Percentiles rank a stretch among this genome's conserved stretches.
Evolutionary conservation across 2,888 invertebrate species (phyloP).

Genomic region (Baronia brevicornis): DNA sequence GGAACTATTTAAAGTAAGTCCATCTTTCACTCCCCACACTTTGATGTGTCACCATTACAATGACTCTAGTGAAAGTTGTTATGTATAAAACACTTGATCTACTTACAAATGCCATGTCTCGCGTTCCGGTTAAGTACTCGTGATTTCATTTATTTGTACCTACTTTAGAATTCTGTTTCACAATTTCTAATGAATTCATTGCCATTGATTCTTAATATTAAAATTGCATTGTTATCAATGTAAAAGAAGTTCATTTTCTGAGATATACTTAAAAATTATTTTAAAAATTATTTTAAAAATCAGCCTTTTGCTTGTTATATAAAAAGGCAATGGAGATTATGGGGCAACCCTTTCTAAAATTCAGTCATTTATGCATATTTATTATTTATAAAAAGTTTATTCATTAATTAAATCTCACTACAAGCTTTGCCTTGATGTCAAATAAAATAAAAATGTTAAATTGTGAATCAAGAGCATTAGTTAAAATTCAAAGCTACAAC

Average conservation of each 20-base stretch:
- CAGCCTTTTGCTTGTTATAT: not conserved
- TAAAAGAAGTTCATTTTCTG: slow-evolving; percentile 17
- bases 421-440: not conserved
- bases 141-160: slow-evolving; percentile 74
- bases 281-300: not conserved
- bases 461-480: slow-evolving; percentile 5
- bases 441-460: slow-evolving; percentile 1
- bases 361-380: not conserved
- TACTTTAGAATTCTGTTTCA: slow-evolving; percentile 72
- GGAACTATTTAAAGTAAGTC: slow-evolving; percentile 87
- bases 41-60: slow-evolving; percentile 76
- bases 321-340: slow-evolving; percentile 2
- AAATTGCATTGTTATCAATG: too few species aligned
- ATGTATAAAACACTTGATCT: slow-evolving; percentile 76
- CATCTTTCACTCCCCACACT: slow-evolving; percentile 73
- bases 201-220: slow-evolving; percentile 47
- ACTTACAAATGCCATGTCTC: slow-evolving; percentile 76
- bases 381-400: slow-evolving; percentile 6
- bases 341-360: slow-evolving; percentile 6
- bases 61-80: slow-evolving; percentile 76
- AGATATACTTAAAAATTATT: slow-evolving; percentile 4
- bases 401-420: not conserved
- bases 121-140: slow-evolving; percentile 75
- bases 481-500: slow-evolving; percentile 6
- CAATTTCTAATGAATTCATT: slow-evolving; percentile 72